phyloP scores from a whole-genome alignment of 2,797 vertebrate species.

The Dallia pectoralis region DNA sequence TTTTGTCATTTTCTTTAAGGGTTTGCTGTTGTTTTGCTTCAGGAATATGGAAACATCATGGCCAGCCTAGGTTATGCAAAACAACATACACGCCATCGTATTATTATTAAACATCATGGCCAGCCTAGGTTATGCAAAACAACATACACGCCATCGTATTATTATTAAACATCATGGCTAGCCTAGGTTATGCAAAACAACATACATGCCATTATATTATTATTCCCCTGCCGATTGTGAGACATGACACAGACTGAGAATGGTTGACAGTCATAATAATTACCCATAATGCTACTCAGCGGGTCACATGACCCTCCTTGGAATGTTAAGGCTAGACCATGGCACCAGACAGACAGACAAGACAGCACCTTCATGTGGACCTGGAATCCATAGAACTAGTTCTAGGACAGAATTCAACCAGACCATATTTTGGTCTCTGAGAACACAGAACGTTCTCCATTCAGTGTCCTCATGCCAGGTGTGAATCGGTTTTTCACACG shows the following conservation, averaged over 20 bases:
- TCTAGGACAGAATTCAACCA: background rate
- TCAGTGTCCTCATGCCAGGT: background rate
- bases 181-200: no score
- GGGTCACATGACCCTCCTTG: constrained; percentile 29
- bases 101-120: no score
- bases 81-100: background rate
- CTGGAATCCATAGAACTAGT: background rate
- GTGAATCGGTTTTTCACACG: background rate
- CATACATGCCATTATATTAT: constrained; percentile 3
- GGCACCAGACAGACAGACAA: constrained; percentile 18
- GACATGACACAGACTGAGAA: constrained; percentile 6
- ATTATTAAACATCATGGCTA: no score
- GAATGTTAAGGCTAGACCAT: constrained; percentile 48
- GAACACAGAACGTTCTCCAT: background rate
- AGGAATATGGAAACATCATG: constrained; percentile 34
- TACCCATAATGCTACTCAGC: constrained; percentile 32
- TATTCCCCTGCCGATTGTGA: constrained; percentile 8
- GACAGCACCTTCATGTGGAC: constrained; percentile 23
- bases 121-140: no score
- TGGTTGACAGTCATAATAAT: constrained; percentile 8
- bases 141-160: no score
- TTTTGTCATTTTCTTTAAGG: constrained; percentile 33
- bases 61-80: constrained; percentile 43
- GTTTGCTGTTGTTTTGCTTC: constrained; percentile 34
- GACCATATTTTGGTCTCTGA: background rate